These are phyloP conservation scores for Poecilia velifera DNA, from an alignment of 2,797 vertebrate genomes.

Conservation along the genomic window DNA sequence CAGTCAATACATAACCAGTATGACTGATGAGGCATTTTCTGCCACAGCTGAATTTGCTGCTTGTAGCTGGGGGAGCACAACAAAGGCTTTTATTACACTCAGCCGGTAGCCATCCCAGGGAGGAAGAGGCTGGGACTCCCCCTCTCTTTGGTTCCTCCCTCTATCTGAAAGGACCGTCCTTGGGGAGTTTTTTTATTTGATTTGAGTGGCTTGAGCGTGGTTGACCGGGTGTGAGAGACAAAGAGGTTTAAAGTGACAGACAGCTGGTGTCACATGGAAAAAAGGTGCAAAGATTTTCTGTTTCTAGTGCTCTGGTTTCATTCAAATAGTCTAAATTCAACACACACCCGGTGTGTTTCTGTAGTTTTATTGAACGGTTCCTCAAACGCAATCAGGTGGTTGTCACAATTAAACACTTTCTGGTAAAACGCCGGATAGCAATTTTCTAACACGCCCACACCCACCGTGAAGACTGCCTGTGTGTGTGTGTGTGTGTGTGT, in stretches of 20 bases:
- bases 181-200: conserved; percentile 74
- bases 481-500: conserved; percentile 17
- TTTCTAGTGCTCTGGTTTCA: conserved; percentile 12
- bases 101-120: conserved; percentile 71
- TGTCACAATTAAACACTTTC: conserved; percentile 32
- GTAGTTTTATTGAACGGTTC: background rate
- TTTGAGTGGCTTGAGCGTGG: conserved; percentile 65
- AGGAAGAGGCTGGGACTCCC: conserved; percentile 70
- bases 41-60: conserved; percentile 41
- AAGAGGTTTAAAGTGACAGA: conserved; percentile 70
- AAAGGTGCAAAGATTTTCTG: conserved; percentile 17
- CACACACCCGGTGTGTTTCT: background rate
- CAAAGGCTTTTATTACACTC: conserved; percentile 78
- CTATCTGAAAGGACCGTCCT: conserved; percentile 61
- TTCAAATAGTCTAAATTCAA: conserved; percentile 20
- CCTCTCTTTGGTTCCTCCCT: conserved; percentile 37
- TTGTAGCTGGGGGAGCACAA: conserved; percentile 64
- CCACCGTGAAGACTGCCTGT: conserved; percentile 3
- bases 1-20: conserved; percentile 23
- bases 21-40: conserved; percentile 25
- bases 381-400: conserved; percentile 2
- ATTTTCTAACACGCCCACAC: conserved; percentile 44
- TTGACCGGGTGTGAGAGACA: conserved; percentile 61
- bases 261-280: conserved; percentile 33
- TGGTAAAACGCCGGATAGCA: conserved; percentile 11